Evolutionary conservation across 2,888 invertebrate species (phyloP), one percentile per base, ranked within the genome.

Genomic region (Lasioglossum calceatum): DNA sequence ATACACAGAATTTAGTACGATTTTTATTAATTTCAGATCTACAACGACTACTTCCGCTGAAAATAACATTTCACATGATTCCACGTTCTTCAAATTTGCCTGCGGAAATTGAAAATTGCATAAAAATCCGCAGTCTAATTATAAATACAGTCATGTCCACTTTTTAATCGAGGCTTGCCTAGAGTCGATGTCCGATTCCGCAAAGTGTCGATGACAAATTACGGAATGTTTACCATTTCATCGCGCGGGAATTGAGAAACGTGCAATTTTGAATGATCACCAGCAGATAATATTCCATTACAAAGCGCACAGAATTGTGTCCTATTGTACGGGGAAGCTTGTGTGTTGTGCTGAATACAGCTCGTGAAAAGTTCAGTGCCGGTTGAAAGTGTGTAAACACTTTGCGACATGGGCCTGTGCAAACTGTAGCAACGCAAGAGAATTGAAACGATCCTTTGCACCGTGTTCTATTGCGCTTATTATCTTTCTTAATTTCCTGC

Each of bases 401-500:
- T 61, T 61, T 61, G 61, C 61, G 61, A 61, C 61, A 27, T 27
- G 27, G 61, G 12, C 61, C 61, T 61, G 67, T 67, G 67, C 67
- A 67, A 67, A 67, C 67, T 67, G 19, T 36, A 36, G 32, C 36
- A 67, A 36, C 67, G 1, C 32, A 8, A 32, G 32, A 16, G 32
- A 36, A 67, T 67, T 36, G 32, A 67, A 67, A 32, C 67, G 67
- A 67, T 67, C 67, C 36, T 36, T 67, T 67, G 27, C 67, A 2
- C 61, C 61, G 61, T 61, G 36, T 67, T 19, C 67, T 67, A 36
- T 67, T 67, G 67, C 36, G 67, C 67, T 67, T 67, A 67, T 67
- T 67, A 67, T 75, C 75, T 36, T 58, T 75, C 44, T 47, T 23
- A 16, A 16, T 75, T 75, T 75, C 36, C 50, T 27, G 75, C 47